Evolutionary conservation across 2,797 vertebrate genomes (phyloP).

Genomic region (Sphenopsis melanotis): DNA sequence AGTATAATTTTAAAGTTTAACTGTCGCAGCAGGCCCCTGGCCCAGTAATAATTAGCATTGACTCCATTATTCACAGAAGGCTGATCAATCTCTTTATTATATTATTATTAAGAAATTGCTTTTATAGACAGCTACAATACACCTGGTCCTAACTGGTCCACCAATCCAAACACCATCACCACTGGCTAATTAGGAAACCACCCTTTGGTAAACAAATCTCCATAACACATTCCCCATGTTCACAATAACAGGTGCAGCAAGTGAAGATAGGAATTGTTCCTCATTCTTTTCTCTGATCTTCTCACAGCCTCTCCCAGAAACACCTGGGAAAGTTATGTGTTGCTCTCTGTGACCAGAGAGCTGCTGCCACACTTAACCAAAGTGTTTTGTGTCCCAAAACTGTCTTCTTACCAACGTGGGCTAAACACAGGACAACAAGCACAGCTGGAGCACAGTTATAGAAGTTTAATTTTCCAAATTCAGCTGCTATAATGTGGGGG

Average conservation of each 20-base stretch:
- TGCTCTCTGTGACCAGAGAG: background rate
- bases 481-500: accelerated
- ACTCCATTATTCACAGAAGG: background rate
- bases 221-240: background rate
- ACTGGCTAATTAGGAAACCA: background rate
- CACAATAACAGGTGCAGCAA: background rate
- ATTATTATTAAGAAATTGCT: background rate
- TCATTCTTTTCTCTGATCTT: background rate
- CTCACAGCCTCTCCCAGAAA: background rate
- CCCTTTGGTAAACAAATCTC: background rate
- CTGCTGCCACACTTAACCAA: background rate
- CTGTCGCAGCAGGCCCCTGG: accelerated
- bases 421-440: background rate
- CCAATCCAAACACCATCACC: background rate
- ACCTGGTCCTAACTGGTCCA: background rate
- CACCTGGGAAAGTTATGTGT: background rate
- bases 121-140: background rate
- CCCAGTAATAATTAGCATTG: background rate
- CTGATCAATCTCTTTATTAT: background rate
- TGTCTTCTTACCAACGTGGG: background rate
- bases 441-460: accelerated
- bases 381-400: background rate
- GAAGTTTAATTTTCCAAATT: background rate
- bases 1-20: background rate
- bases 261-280: background rate